Conservation (phyloP, 2,888 invertebrate species). For the Atethmia centrago region DNA sequence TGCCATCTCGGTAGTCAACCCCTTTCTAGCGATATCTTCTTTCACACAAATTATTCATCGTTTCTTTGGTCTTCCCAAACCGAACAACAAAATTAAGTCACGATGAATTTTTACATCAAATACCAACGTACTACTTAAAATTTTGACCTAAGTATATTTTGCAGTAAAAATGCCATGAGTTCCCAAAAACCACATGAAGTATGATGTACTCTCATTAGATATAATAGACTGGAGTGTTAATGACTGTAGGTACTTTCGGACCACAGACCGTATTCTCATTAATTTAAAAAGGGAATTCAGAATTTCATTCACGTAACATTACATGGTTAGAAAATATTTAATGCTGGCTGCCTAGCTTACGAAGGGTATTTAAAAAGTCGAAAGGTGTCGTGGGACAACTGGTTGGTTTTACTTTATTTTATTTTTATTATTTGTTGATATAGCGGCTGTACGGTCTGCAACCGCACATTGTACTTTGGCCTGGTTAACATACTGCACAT, state of each 20-base stretch:
- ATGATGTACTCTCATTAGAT: constrained; percentile 29
- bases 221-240: constrained; percentile 25
- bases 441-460: no score
- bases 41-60: not conserved
- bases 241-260: constrained; percentile 2
- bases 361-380: no score
- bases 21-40: not conserved
- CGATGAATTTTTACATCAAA: not conserved
- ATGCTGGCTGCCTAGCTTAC: no score
- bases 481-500: no score
- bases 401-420: no score
- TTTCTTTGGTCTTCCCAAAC: not conserved
- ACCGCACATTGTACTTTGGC: no score
- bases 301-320: no score
- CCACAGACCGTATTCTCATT: not conserved
- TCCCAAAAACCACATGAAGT: constrained; percentile 24
- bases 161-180: not conserved
- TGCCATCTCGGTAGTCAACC: no score
- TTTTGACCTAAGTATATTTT: constrained; percentile 1
- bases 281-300: no score
- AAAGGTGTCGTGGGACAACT: no score
- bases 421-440: no score
- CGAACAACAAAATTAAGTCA: not conserved
- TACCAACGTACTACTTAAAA: not conserved
- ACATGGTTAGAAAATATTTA: no score